A percentile compares a stretch with the other conserved stretches of the same genome.
Conservation (phyloP, 1,140 invertebrate species). For the Scaptomyza graminum region DNA sequence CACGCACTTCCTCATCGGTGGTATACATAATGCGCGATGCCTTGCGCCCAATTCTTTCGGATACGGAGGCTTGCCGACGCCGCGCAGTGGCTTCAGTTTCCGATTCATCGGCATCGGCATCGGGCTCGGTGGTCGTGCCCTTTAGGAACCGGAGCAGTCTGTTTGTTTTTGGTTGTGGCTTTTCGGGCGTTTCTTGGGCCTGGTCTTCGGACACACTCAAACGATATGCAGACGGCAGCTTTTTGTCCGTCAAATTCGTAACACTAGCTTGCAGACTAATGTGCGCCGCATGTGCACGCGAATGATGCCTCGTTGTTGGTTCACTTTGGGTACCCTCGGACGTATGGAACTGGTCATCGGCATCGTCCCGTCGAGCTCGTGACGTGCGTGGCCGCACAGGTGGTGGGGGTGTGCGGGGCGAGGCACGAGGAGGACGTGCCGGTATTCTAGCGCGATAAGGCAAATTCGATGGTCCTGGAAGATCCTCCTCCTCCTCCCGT, state of each 20-base stretch:
- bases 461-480: background rate
- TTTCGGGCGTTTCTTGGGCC: too few relatives aligned
- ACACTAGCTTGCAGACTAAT: too few relatives aligned
- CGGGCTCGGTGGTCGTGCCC: too few relatives aligned
- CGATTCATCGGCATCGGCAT: too few relatives aligned
- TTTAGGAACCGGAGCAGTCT: too few relatives aligned
- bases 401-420: background rate
- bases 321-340: background rate
- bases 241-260: too few relatives aligned
- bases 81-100: background rate
- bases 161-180: too few relatives aligned
- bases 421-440: too few relatives aligned
- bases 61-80: background rate
- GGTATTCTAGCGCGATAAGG: background rate
- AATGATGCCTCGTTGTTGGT: background rate
- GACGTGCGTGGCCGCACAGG: background rate
- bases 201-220: too few relatives aligned
- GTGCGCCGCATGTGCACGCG: too few relatives aligned
- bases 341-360: background rate
- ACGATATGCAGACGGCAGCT: too few relatives aligned
- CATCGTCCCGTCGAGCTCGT: background rate
- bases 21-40: constrained; percentile 47
- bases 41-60: constrained; percentile 11
- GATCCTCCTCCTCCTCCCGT: background rate
- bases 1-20: constrained; percentile 67